A percentile compares a stretch with the other conserved stretches of the same genome.
These are phyloP conservation scores for Pantelozetes paolii DNA, from an alignment of 2,888 invertebrate species.

Conservation along the genomic window DNA sequence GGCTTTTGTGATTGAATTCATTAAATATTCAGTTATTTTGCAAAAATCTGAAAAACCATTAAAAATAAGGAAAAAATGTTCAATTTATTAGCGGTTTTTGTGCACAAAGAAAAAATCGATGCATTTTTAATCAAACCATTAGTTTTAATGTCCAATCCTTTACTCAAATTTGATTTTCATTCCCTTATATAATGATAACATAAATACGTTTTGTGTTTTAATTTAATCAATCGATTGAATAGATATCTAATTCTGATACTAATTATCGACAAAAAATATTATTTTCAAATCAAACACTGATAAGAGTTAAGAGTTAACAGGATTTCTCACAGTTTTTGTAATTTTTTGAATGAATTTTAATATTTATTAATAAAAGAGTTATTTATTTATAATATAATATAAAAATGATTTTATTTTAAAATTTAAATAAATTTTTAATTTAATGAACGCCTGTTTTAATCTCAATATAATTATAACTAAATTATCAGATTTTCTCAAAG, in stretches of 20 bases:
- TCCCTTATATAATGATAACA: no score
- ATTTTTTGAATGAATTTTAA: conserved; percentile 6
- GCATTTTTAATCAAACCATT: no score
- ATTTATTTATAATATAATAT: not conserved
- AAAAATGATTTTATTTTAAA: not conserved
- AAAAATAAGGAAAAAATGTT: no score
- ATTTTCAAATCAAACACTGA: not conserved
- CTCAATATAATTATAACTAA: conserved; percentile 10
- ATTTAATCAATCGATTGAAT: not conserved
- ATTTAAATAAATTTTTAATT: not conserved
- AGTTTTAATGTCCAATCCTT: no score
- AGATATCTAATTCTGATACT: not conserved
- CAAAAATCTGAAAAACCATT: no score
- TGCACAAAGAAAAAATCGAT: no score
- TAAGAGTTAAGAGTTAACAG: not conserved
- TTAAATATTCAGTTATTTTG: no score
- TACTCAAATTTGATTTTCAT: no score
- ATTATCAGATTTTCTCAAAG: conserved; percentile 11
- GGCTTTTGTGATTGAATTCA: no score
- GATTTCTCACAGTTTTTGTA: no score
- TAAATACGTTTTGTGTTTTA: not conserved
- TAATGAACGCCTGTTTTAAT: not conserved
- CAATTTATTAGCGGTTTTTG: no score
- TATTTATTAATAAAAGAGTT: not conserved
- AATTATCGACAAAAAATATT: not conserved